Conservation (phyloP, 1,140 invertebrate genomes). For the Drosophila navojoa region DNA sequence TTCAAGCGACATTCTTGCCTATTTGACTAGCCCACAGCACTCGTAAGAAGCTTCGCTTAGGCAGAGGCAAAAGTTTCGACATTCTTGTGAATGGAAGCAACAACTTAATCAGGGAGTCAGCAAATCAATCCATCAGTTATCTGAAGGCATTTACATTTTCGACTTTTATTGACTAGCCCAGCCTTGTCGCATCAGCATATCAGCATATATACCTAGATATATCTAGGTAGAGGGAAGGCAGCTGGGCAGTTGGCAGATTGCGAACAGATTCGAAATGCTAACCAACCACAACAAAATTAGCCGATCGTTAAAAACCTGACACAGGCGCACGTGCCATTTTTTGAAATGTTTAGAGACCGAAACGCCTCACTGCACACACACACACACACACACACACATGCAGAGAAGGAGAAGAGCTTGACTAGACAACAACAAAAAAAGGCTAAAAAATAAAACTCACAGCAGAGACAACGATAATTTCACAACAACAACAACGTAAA, state of each 20-base stretch:
- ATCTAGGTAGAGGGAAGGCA: slow-evolving; percentile 19
- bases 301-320: slow-evolving; percentile 78
- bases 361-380: slow-evolving; percentile 56
- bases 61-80: background rate
- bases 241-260: slow-evolving; percentile 42
- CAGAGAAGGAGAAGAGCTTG: slow-evolving; percentile 35
- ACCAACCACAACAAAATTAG: slow-evolving; percentile 67
- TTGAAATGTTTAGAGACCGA: slow-evolving; percentile 64
- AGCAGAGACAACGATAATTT: slow-evolving; percentile 44
- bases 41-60: background rate
- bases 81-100: slow-evolving; percentile 57
- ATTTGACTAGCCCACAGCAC: background rate
- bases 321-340: slow-evolving; percentile 82
- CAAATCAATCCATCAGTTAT: slow-evolving; percentile 75
- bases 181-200: background rate
- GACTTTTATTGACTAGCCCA: slow-evolving; percentile 53
- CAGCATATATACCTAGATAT: slow-evolving; percentile 2
- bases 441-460: slow-evolving; percentile 63
- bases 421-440: slow-evolving; percentile 36
- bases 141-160: slow-evolving; percentile 42
- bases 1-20: slow-evolving; percentile 2
- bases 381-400: slow-evolving; percentile 43
- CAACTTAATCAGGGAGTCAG: slow-evolving; percentile 63
- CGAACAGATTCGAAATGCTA: slow-evolving; percentile 19
- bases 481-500: slow-evolving; percentile 65